Evolutionary conservation across 2,888 invertebrate species (phyloP).

Genomic region (Cantharis nigra): DNA sequence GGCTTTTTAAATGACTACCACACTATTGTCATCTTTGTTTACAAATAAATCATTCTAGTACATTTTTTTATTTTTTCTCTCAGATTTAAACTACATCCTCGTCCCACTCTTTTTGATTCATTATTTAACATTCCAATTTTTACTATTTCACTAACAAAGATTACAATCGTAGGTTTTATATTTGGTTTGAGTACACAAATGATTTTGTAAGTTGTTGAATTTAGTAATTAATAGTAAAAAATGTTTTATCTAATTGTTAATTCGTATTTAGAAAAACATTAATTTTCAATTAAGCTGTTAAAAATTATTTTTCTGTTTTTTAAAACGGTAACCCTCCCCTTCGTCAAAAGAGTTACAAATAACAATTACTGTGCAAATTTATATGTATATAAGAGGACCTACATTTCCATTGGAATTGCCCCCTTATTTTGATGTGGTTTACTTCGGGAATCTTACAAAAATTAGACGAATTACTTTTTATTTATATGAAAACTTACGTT

Average conservation of each 20-base stretch:
- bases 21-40: not conserved
- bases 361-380: no score
- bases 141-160: not conserved
- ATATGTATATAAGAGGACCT: no score
- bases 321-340: no score
- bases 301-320: not conserved
- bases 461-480: no score
- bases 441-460: no score
- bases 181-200: not conserved
- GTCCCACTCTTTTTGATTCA: not conserved
- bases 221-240: not conserved
- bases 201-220: not conserved
- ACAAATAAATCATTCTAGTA: not conserved
- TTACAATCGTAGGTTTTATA: not conserved
- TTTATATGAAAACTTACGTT: no score
- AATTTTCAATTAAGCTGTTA: not conserved
- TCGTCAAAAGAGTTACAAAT: no score
- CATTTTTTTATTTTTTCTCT: not conserved
- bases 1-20: not conserved
- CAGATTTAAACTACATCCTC: not conserved
- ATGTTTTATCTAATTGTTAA: not conserved
- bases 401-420: no score
- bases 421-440: no score
- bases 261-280: not conserved
- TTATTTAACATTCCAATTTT: not conserved